These are phyloP conservation scores for Cabera pusaria DNA, from an alignment of 2,888 invertebrate species.

Conservation along the genomic window DNA sequence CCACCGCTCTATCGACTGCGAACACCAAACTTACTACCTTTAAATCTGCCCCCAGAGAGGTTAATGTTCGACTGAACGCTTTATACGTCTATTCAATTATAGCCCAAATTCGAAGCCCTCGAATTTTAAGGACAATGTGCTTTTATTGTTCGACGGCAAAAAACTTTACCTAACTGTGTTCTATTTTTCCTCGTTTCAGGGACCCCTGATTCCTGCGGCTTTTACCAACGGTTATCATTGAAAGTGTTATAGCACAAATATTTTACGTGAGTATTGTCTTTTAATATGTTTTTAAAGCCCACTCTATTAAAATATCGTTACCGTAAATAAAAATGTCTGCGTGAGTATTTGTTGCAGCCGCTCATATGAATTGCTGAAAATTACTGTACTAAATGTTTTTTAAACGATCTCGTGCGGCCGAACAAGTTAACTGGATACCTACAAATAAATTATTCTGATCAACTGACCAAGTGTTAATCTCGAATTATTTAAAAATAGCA, in stretches of 20 bases:
- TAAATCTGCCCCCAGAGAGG: conserved; percentile 76
- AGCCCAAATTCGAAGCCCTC: conserved; percentile 45
- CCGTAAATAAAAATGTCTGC: conserved; percentile 54
- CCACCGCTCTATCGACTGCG: conserved; percentile 78
- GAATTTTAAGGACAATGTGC: conserved; percentile 38
- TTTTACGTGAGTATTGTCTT: conserved; percentile 78
- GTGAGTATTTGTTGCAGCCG: conserved; percentile 52
- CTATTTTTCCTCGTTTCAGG: conserved; percentile 86
- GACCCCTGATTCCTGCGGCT: conserved; percentile 98
- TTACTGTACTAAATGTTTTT: conserved; percentile 56
- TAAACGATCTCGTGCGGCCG: conserved; percentile 46
- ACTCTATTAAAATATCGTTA: conserved; percentile 70
- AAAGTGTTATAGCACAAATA: conserved; percentile 85
- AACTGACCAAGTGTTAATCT: no score
- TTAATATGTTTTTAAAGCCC: conserved; percentile 50
- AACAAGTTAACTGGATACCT: no score
- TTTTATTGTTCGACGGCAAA: conserved; percentile 22
- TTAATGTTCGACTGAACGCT: conserved; percentile 70
- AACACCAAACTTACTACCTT: conserved; percentile 75
- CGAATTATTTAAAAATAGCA: no score
- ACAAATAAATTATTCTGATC: no score
- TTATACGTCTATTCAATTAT: conserved; percentile 73
- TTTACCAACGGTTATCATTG: conserved; percentile 99
- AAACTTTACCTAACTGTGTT: conserved; percentile 26
- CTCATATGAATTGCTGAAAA: conserved; percentile 50